Base-by-base conservation (phyloP, 2,888 invertebrate genomes). In the Luperina nickerlii region DNA sequence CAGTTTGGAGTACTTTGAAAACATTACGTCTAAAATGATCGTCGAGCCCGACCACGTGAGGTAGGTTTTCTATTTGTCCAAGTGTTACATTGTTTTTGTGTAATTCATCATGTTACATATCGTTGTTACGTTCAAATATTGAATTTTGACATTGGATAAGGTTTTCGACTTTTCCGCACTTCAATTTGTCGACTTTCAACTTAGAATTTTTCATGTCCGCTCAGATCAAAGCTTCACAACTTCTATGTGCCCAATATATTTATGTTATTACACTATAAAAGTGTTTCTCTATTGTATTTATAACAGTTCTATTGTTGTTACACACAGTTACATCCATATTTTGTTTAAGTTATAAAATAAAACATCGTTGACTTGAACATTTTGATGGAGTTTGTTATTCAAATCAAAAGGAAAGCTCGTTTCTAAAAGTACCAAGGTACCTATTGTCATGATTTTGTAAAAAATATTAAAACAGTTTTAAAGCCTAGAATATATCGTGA, bases 1-100 rank as follows among this genome's bases (percentile, higher is more conserved):
- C 89, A 90, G 93, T 94, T 93, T 93, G 93, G 94, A 93, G 92
- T 92, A 95, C 92, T 92, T 93, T 95, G 94, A 95, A 94, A 96
- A 95, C 86, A 95, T 96, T 95, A 90, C 94, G 93, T 95, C 95
- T 92, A 96, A 93, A 94, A 97, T 97, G 97, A 97, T 97, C 90
- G 97, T 97, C 91, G 97, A 97, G 91, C 95, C 96, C 91, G 97
- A 97, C 95, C 96, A 97, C 94, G 93, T 96, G 95, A 96, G 97
- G 97, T 97, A 96, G 90, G 95, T 93, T 91, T 91, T 90, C 87
- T 92, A 92, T 95, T 95, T 95, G 89, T 90, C 91, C 94, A 94
- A 95, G 92, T 95, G 94, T 92, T 91, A 83, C 87, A 90, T 92
- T 94, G 90, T 92, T 94, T 93, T 92, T 88, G 74, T 88, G 75